These are phyloP conservation scores for Dendrocincla tyrannina DNA, from an alignment of 2,797 vertebrate species.

Conservation along the genomic window DNA sequence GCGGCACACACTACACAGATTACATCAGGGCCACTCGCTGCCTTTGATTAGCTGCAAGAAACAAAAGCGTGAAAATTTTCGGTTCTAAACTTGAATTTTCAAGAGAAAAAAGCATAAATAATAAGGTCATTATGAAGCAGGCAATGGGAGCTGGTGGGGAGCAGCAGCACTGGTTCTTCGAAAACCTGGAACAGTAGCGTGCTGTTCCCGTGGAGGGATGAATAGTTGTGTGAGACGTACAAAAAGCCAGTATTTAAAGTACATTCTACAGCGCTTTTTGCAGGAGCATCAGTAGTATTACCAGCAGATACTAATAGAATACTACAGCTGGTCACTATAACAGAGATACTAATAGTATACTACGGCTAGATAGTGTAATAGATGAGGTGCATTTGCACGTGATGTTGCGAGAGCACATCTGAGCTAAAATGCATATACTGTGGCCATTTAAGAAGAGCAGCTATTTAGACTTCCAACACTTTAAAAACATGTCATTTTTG, in stretches of 20 bases:
- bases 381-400: background rate
- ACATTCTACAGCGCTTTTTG: background rate
- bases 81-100: constrained; percentile 5
- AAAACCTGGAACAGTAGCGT: constrained; percentile 22
- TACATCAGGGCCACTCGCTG: constrained; percentile 2
- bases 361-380: background rate
- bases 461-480: background rate
- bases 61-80: constrained; percentile 6
- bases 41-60: background rate
- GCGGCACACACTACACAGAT: background rate
- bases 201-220: constrained; percentile 19
- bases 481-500: background rate
- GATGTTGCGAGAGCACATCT: fast-evolving
- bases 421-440: background rate
- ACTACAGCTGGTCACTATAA: background rate
- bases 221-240: background rate
- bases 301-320: background rate
- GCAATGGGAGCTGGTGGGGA: background rate
- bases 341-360: background rate
- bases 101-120: background rate
- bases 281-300: background rate
- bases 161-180: background rate
- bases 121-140: background rate
- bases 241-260: constrained; percentile 31
- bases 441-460: background rate